Evolutionary conservation across 2,888 invertebrate species (phyloP).

Genomic region (Rhorus exstirpatorius): DNA sequence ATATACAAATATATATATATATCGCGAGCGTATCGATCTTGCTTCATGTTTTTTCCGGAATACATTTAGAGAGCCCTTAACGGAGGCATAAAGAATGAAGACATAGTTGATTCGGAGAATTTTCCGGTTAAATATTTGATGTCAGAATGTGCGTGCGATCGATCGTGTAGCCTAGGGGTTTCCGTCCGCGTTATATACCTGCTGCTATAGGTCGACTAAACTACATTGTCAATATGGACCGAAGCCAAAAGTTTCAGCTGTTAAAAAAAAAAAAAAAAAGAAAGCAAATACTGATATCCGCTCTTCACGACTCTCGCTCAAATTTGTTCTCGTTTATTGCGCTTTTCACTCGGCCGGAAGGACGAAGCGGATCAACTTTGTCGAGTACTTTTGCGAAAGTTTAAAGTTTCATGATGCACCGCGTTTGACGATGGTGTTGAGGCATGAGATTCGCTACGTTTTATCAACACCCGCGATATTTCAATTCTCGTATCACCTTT

Average conservation of each 20-base stretch:
- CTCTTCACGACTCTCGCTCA: neutral
- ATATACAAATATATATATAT: too few species aligned
- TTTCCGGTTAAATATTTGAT: neutral
- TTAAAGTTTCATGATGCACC: neutral
- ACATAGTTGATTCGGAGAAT: neutral
- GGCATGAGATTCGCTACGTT: neutral
- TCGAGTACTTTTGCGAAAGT: neutral
- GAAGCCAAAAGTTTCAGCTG: slow-evolving; percentile 38
- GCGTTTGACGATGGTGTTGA: neutral
- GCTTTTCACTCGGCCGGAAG: slow-evolving; percentile 8
- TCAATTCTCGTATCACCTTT: neutral
- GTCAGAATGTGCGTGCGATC: slow-evolving; percentile 1
- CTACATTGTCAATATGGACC: slow-evolving; percentile 38
- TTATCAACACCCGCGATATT: neutral
- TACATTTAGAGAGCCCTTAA: neutral
- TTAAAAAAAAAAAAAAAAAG: slow-evolving; percentile 25
- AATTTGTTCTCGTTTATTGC: slow-evolving; percentile 34
- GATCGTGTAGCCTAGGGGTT: neutral
- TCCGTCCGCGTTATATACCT: neutral
- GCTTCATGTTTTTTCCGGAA: neutral
- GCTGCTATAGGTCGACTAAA: neutral
- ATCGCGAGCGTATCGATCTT: neutral
- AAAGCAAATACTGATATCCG: slow-evolving; percentile 13
- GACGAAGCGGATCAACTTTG: slow-evolving; percentile 7
- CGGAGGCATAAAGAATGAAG: neutral